These are phyloP conservation scores for Epinephelus coioides DNA, from an alignment of 2,797 vertebrate genomes.

Conservation along the genomic window DNA sequence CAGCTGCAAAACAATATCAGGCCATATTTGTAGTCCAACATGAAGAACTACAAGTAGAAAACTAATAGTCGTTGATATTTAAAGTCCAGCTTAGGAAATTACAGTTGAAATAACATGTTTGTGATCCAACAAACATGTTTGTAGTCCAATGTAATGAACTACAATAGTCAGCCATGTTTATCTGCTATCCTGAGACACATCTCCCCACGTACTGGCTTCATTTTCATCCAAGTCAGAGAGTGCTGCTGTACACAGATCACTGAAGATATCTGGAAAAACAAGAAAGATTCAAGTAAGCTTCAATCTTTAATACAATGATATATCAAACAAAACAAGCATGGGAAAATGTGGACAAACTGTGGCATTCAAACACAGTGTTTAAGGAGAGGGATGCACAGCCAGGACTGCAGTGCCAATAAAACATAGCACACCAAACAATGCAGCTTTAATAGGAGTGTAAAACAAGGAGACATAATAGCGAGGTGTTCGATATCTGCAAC, in stretches of 20 bases:
- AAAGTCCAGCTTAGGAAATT: conserved; percentile 40
- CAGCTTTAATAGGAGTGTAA: conserved; percentile 48
- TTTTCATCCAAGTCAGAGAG: conserved; percentile 84
- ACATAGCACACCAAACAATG: conserved; percentile 34
- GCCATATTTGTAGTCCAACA: conserved; percentile 32
- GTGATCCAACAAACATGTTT: conserved; percentile 25
- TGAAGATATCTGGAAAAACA: conserved; percentile 88
- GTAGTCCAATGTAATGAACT: conserved; percentile 30
- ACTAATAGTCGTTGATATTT: conserved; percentile 11
- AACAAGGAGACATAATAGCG: conserved; percentile 40
- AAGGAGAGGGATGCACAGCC: conserved; percentile 44
- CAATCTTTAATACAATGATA: not conserved
- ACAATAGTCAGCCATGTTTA: conserved; percentile 58
- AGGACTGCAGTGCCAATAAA: conserved; percentile 41
- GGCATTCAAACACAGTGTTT: conserved; percentile 47
- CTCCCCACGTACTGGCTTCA: conserved; percentile 79
- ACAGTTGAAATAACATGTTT: conserved; percentile 39
- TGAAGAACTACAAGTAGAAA: conserved; percentile 42
- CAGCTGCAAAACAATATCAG: conserved; percentile 29
- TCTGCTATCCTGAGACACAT: conserved; percentile 84
- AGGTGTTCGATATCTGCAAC: conserved; percentile 48
- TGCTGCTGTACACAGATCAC: conserved; percentile 85
- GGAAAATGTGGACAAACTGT: conserved; percentile 12
- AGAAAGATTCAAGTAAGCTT: conserved; percentile 38
- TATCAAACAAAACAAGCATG: conserved; percentile 20